Base-by-base conservation (phyloP, 2,797 vertebrate species). In the Danio jaintianensis region DNA sequence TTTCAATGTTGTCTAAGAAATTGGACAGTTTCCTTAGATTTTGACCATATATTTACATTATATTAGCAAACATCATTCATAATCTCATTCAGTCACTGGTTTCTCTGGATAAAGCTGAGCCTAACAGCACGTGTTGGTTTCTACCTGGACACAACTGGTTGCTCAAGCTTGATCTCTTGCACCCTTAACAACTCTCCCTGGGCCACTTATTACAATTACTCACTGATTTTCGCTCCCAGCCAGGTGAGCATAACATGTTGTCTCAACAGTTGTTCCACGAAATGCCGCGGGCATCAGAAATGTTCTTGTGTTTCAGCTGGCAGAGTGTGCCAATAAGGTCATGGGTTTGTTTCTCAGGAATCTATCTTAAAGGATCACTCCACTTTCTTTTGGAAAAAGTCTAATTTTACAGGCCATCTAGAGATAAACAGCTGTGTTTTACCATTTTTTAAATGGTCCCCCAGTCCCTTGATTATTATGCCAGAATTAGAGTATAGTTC, bases 201-300 rank as follows among this genome's bases (percentile, higher is more conserved):
- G 53, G 64, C 64, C 42, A 69, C 63, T 20, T 42, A 78, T 78
- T 78, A 59, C n/a, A 78, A 59, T 59, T 38, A 78, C 55, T 58
- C 45, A 47, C 76, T 59, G 76, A 67, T 61, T 43, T 69, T 40
- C 43, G 64, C 43, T 59, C 22, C 76, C 76, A 59, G 29, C 76
- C 64, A 68, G 22, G 43, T 78, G 76, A 78, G 56, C 76, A 78
- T 69, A 78, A 78, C 76, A 78, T 78, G 76, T 69, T 78, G 64
- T 78, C 76, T 69, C n/a, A 42, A 68, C 76, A 78, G 75, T 5
- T 59, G 75, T 68, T 78, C 52, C 12, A 0, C 20, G 75, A 78
- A 78, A 69, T 48, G 55, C 76, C 55, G 36, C 16, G 2, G 47
- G 76, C 76, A 50, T 40, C 53, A 69, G 43, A 59, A 38, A 69